A percentile compares a stretch with the other conserved stretches of the same genome.
Conservation (phyloP, 92 coral and sea anemone species). For the Parazoanthus swiftii region DNA sequence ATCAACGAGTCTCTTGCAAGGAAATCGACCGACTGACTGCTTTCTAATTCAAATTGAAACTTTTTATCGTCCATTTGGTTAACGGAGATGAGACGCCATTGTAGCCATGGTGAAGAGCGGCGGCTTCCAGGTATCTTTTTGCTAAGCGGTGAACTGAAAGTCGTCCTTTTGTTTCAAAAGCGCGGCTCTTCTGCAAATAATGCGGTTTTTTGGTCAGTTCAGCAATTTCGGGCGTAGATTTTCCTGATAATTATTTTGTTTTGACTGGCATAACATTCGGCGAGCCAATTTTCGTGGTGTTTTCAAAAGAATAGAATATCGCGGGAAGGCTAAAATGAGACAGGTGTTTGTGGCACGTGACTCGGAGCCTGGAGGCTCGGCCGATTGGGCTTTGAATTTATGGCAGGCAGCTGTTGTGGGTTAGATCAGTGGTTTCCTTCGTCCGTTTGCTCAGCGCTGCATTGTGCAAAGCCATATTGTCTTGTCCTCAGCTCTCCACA, state of each 20-base stretch:
- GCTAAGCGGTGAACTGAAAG: not conserved
- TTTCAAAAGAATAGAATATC: constrained; percentile 17
- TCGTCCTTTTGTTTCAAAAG: not conserved
- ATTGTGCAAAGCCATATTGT: constrained; percentile 20
- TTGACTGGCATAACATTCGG: constrained; percentile 20
- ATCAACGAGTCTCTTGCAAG: constrained; percentile 4
- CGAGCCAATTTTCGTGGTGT: not conserved
- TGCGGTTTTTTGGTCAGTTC: not conserved
- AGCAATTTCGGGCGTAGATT: constrained; percentile 12
- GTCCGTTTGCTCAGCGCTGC: not conserved
- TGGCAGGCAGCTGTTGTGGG: constrained; percentile 14
- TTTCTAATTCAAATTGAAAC: not conserved
- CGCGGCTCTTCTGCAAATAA: not conserved
- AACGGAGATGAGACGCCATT: not conserved
- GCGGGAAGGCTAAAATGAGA: constrained; percentile 1
- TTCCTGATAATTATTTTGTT: constrained; percentile 21
- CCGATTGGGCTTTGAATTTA: not conserved
- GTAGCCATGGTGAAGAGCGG: not conserved
- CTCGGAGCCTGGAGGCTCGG: not conserved
- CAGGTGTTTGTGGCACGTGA: constrained; percentile 41
- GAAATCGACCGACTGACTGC: not conserved
- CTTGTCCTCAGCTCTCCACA: not conserved
- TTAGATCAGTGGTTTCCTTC: not conserved
- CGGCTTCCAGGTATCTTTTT: not conserved
- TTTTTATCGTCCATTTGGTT: not conserved